Conservation (phyloP, 2,797 vertebrate genomes). For the Ptychobarbus kaznakovi region DNA sequence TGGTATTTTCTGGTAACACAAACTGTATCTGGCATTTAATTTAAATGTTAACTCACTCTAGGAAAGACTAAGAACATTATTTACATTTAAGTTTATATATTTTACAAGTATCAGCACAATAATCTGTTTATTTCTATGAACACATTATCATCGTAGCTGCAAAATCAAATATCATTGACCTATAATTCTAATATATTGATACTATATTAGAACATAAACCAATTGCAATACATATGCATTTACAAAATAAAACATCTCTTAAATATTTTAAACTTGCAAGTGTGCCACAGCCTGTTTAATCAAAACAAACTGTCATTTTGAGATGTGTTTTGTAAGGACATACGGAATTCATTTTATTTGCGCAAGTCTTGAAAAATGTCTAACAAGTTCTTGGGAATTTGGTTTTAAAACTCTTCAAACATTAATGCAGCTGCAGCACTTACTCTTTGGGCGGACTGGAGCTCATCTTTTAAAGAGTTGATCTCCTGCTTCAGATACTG, state of each 20-base stretch:
- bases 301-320: too few relatives aligned
- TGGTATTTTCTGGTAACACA: neutral
- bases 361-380: too few relatives aligned
- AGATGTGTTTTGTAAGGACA: neutral
- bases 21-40: neutral
- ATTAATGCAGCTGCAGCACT: slow-evolving; percentile 13
- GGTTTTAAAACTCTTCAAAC: neutral
- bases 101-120: neutral
- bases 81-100: neutral
- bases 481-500: slow-evolving; percentile 78
- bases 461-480: slow-evolving; percentile 75
- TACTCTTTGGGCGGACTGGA: slow-evolving; percentile 74
- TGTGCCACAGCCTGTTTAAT: neutral
- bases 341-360: neutral
- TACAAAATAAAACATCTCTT: neutral
- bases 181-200: neutral
- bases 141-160: neutral
- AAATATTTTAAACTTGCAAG: neutral
- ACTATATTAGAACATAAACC: neutral
- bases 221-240: neutral
- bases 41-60: neutral
- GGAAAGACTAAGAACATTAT: neutral
- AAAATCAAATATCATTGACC: neutral
- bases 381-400: neutral
- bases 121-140: neutral